Percentiles rank a stretch among this genome's conserved stretches.
Evolutionary conservation across 2,888 invertebrate genomes (phyloP).

Genomic region (Branchellion lobata): DNA sequence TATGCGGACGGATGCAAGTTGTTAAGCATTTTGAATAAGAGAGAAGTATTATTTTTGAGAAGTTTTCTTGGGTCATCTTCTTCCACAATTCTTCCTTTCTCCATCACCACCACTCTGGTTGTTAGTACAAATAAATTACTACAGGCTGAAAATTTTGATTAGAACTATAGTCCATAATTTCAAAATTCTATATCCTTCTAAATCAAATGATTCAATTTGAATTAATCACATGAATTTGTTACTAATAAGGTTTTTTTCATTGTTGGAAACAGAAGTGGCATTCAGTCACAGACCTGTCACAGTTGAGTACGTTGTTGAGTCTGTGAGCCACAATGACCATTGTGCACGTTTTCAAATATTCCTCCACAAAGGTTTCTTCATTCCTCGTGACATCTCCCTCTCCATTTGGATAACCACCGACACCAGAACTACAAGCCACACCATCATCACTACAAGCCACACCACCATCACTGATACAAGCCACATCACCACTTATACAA

Average conservation of each 20-base stretch:
- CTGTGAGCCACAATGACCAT: constrained; percentile 31
- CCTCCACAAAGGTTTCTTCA: background rate
- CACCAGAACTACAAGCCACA: background rate
- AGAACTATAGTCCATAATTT: background rate
- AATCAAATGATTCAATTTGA: background rate
- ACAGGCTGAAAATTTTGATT: background rate
- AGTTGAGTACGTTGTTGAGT: constrained; percentile 24
- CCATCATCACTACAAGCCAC: constrained; percentile 4
- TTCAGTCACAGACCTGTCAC: too few species aligned
- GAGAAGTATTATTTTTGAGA: too few species aligned
- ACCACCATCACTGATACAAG: background rate
- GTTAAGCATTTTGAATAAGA: too few species aligned
- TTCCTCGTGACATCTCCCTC: background rate
- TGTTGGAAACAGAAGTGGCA: too few species aligned
- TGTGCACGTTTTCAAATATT: constrained; percentile 20
- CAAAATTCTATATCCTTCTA: background rate
- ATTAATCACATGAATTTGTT: background rate
- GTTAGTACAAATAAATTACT: too few species aligned
- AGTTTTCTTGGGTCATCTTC: background rate
- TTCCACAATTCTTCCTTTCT: constrained; percentile 31
- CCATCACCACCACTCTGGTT: constrained; percentile 31
- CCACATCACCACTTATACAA: background rate
- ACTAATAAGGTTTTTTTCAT: too few species aligned
- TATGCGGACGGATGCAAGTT: too few species aligned
- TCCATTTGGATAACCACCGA: background rate